Evolutionary conservation across 2,797 vertebrate species (phyloP).

Genomic region (Lepilemur ruficaudatus): DNA sequence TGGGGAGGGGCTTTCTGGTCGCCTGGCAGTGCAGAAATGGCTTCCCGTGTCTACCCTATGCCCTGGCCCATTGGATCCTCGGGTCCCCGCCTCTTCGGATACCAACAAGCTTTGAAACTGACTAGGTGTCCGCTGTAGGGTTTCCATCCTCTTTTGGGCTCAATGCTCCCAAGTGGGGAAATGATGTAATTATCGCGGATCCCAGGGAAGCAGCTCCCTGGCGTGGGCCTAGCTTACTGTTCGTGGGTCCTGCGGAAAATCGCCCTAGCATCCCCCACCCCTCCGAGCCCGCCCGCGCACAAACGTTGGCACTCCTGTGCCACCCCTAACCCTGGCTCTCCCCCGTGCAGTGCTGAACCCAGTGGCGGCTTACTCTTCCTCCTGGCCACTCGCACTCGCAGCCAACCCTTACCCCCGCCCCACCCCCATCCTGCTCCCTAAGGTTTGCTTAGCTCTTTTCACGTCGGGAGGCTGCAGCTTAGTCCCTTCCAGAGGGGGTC

Average conservation of each 20-base stretch:
- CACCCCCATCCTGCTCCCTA: neutral
- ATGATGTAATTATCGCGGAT: neutral
- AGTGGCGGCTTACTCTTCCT: neutral
- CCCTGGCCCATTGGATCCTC: neutral
- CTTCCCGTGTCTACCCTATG: neutral
- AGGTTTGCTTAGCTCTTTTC: neutral
- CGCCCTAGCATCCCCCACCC: neutral
- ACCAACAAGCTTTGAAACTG: neutral
- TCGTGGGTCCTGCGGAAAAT: neutral
- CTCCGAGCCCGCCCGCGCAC: neutral
- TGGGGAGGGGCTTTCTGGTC: neutral
- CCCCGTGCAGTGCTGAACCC: neutral
- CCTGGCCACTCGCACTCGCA: neutral
- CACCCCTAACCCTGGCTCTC: neutral
- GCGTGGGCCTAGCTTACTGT: neutral
- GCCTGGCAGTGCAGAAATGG: neutral
- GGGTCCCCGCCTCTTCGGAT: neutral
- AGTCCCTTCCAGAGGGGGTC: neutral
- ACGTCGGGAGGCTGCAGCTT: neutral
- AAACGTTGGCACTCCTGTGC: neutral
- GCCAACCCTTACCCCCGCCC: too few relatives aligned
- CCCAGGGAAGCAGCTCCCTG: neutral
- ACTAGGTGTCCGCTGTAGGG: too few relatives aligned
- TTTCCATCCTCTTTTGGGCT: rapidly evolving
- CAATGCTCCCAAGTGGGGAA: neutral